Percentiles rank a stretch among this genome's conserved stretches.
Evolutionary conservation across 2,113 vertebrate genomes (phyloP).

Genomic region (Panthera tigris): DNA sequence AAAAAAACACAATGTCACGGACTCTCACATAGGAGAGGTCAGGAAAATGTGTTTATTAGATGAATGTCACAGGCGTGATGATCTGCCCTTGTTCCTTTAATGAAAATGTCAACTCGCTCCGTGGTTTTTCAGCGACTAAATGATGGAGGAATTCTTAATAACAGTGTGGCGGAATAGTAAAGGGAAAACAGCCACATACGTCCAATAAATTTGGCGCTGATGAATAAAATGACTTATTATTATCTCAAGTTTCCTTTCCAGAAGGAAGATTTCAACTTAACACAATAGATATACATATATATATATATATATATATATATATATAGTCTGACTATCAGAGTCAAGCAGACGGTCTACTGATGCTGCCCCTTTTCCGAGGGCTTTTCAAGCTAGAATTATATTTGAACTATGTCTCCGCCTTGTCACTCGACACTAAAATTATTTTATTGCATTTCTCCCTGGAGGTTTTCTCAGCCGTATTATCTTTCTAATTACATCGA

Average conservation of each 20-base stretch:
- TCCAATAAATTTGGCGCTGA: neutral
- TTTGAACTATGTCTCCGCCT: neutral
- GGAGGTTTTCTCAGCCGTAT: neutral
- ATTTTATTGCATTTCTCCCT: neutral
- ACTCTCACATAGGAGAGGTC: constrained; percentile 64
- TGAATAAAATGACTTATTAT: neutral
- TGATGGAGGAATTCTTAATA: neutral
- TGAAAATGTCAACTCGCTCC: constrained; percentile 7
- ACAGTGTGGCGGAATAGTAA: neutral
- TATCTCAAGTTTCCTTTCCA: neutral
- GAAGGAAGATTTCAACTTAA: neutral
- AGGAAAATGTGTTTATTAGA: constrained; percentile 49
- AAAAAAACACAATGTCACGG: neutral
- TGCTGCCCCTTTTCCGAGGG: rapidly evolving
- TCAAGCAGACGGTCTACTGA: neutral
- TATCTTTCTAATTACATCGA: constrained; percentile 23
- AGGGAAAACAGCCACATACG: neutral
- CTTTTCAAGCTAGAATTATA: neutral
- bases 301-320: too few species aligned
- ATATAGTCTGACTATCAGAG: neutral
- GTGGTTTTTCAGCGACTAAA: neutral
- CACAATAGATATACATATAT: neutral
- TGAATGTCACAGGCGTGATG: constrained; percentile 54
- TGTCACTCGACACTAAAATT: neutral
- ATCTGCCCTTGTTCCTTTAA: constrained; percentile 28